A percentile compares a stretch with the other conserved stretches of the same genome.
Conservation (phyloP, 2,113 vertebrate species). For the Xiphias gladius region DNA sequence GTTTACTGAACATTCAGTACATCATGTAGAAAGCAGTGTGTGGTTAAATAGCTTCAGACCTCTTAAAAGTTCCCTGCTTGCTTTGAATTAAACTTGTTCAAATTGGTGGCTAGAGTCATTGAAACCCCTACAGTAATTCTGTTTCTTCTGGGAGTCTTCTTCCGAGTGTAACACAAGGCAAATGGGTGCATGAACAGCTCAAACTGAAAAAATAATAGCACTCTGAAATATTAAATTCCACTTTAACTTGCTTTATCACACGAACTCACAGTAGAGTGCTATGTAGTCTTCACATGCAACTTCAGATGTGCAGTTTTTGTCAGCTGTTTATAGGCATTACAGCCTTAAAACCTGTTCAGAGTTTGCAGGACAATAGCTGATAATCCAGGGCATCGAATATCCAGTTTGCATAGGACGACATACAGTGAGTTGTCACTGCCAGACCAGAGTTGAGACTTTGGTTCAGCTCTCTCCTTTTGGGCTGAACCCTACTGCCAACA, state of each 20-base stretch:
- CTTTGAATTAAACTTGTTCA: constrained; percentile 86
- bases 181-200: constrained; percentile 27
- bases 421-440: constrained; percentile 20
- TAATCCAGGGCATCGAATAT: constrained; percentile 28
- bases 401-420: constrained; percentile 40
- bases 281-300: background rate
- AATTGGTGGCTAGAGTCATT: constrained; percentile 84
- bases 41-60: constrained; percentile 82
- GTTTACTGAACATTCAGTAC: constrained; percentile 60
- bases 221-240: constrained; percentile 2
- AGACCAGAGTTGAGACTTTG: constrained; percentile 33
- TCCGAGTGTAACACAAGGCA: constrained; percentile 65
- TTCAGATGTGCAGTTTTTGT: constrained; percentile 7
- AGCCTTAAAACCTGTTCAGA: background rate
- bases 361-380: constrained; percentile 27
- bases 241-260: constrained; percentile 11
- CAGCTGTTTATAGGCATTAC: constrained; percentile 10
- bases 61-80: constrained; percentile 80
- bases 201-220: constrained; percentile 17
- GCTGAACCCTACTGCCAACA: constrained; percentile 44
- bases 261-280: background rate
- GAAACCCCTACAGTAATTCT: constrained; percentile 80
- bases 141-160: constrained; percentile 52
- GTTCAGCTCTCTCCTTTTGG: constrained; percentile 22
- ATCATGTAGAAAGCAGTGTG: constrained; percentile 66